Base-by-base conservation (phyloP, 2,797 vertebrate genomes). In the Hylomyscus alleni region DNA sequence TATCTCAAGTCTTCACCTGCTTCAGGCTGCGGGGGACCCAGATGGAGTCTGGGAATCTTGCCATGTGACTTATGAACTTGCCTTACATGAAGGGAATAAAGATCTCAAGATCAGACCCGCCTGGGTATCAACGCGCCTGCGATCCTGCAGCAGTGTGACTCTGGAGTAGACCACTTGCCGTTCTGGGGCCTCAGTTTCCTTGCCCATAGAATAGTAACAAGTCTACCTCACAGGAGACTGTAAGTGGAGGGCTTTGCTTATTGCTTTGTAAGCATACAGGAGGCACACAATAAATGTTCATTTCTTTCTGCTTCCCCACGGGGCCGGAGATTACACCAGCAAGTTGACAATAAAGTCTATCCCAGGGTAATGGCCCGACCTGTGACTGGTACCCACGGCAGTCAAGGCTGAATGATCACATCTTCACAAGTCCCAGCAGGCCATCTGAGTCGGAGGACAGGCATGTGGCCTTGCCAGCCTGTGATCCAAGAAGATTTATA, bases 361-460 rank as follows among this genome's bases (percentile, higher is more conserved):
- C 60, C 19, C 72, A 72, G 37, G 85, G 73, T 82, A 82, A 82
- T 73, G 73, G 75, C n/a, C 13, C 26, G 37, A 50, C 76, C 50
- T 77, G 14, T 24, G 69, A 67, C 34, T 58, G 20, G 17, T 73
- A 20, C 22, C 56, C 56, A 52, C 9, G 8, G 26, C 34, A 83
- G 47, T 37, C 56, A 56, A 29, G 34, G 73, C 58, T 67, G 85
- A 67, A 77, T 11, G 88, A 78, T 76, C 76, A 72, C 92, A 78
- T 40, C 58, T 54, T 82, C 80, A 60, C 94, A 94, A 90, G 97
- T 75, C 92, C 20, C 3, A 29, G 88, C 96, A 96, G 89, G 90
- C 11, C 65, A n/a, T n/a, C 58, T 92, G 95, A 65, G 50, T 47
- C 67, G 82, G 12, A 94, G 40, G 77, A n/a, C 29, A 96, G 60